Base-by-base conservation (phyloP, 1,140 invertebrate genomes). In the Drusus annulatus region DNA sequence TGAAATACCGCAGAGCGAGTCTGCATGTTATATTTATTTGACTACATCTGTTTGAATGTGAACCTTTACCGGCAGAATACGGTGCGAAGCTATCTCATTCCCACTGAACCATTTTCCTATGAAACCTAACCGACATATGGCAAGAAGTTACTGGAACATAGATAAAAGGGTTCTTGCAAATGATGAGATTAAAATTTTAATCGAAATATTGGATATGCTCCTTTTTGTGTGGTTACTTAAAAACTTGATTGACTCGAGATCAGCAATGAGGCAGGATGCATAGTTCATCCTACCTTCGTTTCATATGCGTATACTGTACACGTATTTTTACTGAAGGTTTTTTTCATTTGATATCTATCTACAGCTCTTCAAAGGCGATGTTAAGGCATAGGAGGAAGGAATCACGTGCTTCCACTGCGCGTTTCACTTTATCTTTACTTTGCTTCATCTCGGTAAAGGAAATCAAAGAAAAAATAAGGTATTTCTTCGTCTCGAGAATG, bases 1-100 rank as follows among this genome's bases (percentile, higher is more conserved):
- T 83, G 80, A 81, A 81, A 75, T 78, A 81, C 79, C 82, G 79
- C 82, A 83, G 77, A 81, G 80, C 68, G 51, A 80, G 79, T 80
- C 75, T 80, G 74, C 74, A 79, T 78, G 77, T 79, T 73, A 80
- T 80, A 80, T 80, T 80, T 80, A 80, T 80, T 80, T 80, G 58
- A 50, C 28, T 77, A 77, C 52, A 63, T 69, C 62, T 65, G 76
- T 78, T 73, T 73, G 62, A 62, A 60, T 79, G 52, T 79, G 56
- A 73, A 73, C 78, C 78, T 79, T 79, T 79, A 73, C 58, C 45
- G 51, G 63, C 52, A 45, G 36, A 45, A 45, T 68, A 50, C 50
- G 54, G 69, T 54, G 68, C 17, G 58, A 45, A 13, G 45, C 65
- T 17, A 56, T 56, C 51, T 17, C 56, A 25, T 62, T 54, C 17